Percentiles rank a stretch among this genome's conserved stretches.
These are phyloP conservation scores for Diplosoma virens DNA, from an alignment of 23 tunicate genomes.

Conservation along the genomic window DNA sequence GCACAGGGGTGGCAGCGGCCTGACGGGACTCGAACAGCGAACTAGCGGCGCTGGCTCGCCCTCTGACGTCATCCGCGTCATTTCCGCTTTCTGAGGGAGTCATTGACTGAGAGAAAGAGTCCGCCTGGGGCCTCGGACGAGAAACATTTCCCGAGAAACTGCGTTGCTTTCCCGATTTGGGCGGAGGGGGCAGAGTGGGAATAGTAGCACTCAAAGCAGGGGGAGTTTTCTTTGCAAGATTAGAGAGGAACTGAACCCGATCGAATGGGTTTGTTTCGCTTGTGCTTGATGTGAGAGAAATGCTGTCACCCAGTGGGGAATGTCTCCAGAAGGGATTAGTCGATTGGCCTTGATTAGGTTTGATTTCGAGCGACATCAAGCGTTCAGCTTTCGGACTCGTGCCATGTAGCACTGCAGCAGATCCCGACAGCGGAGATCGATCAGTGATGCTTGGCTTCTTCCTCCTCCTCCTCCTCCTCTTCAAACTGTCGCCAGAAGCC, in stretches of 20 bases:
- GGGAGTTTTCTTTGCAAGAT: neutral
- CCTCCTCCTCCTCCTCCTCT: slow-evolving; percentile 55
- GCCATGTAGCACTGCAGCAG: neutral
- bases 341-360: slow-evolving; percentile 2
- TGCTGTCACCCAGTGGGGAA: slow-evolving; percentile 49
- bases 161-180: slow-evolving; percentile 25
- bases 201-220: neutral
- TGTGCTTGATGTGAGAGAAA: slow-evolving; percentile 37
- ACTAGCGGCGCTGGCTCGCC: neutral
- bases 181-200: slow-evolving; percentile 66
- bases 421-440: neutral
- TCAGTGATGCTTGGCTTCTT: neutral
- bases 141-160: slow-evolving; percentile 9
- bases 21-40: neutral
- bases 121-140: neutral
- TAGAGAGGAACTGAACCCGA: slow-evolving; percentile 30
- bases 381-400: neutral
- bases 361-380: neutral
- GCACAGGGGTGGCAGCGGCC: neutral
- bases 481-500: slow-evolving; percentile 79
- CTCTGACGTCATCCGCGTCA: neutral
- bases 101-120: neutral
- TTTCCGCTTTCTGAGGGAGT: too few relatives aligned
- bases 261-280: slow-evolving; percentile 52
- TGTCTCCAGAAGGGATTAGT: slow-evolving; percentile 86